Evolutionary conservation across 2,888 invertebrate genomes (phyloP), one percentile per base, ranked within the genome.

Genomic region (Andrena flavipes): DNA sequence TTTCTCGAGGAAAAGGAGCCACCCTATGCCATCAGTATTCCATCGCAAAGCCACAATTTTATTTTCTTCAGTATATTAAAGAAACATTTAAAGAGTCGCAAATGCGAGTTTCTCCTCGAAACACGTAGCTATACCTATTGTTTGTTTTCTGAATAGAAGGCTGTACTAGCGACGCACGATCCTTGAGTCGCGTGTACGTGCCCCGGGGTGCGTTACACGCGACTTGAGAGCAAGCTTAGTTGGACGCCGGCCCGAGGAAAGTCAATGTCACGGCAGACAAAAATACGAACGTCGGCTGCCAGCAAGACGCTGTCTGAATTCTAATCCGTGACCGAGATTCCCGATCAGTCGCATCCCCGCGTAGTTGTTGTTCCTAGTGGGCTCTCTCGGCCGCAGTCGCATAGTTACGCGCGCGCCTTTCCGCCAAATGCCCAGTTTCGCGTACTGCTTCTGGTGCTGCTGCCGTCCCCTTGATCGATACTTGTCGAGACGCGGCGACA

Each of bases 231-330:
- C 42, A 16, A 16, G 42, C 42, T 35, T 20, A 65, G 76, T 87
- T 87, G 87, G 84, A 83, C 65, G 49, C 10, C 48, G 7, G 76
- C 80, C 84, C 80, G 74, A 77, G 68, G 82, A 87, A 87, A 87
- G 88, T 88, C 88, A 88, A 88, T 88, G 88, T 88, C 88, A 83
- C 70, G 77, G 74, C 35, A 64, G 73, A 81, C 81, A 77, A 85
- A 87, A 88, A 88, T 88, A 88, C 80, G 67, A 62, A 48, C 63
- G 69, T 68, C 78, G 75, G 86, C 69, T 74, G 75, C 68, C 80
- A 70, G 65, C 69, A 30, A 67, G 64, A 63, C 83, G 76, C 76
- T 59, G 65, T 29, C 71, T 81, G 79, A 68, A 82, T 83, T 76
- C 84, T 85, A 72, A 85, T 84, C 62, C 77, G 48, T 76, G 82